Percentiles rank a stretch among this genome's conserved stretches.
Evolutionary conservation across 2,888 invertebrate species (phyloP).

Genomic region (Philonicus albiceps): DNA sequence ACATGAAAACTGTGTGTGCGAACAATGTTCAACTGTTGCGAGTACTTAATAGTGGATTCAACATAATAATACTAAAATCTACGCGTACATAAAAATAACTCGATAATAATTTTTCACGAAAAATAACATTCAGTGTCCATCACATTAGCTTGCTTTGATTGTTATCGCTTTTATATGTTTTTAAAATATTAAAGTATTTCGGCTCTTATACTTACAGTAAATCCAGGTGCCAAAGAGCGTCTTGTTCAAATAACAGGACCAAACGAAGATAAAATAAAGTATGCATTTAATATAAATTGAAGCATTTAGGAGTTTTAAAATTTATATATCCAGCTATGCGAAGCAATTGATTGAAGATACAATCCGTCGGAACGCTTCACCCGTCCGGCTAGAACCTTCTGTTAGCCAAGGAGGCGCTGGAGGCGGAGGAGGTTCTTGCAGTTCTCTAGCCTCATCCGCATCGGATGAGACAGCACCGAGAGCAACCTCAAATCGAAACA

Average conservation of each 20-base stretch:
- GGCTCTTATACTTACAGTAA: conserved; percentile 72
- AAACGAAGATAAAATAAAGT: conserved; percentile 92
- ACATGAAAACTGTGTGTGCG: neutral
- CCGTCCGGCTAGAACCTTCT: conserved; percentile 75
- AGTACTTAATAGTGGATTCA: neutral
- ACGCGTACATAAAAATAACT: neutral
- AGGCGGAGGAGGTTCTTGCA: conserved; percentile 75
- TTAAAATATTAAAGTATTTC: neutral
- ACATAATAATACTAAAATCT: neutral
- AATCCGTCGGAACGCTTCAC: conserved; percentile 93
- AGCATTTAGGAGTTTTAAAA: neutral
- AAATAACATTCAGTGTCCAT: conserved; percentile 1
- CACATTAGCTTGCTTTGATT: conserved; percentile 15
- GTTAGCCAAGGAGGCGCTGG: conserved; percentile 61
- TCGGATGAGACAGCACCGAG: conserved; percentile 64
- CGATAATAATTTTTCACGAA: neutral
- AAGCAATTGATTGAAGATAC: conserved; percentile 95
- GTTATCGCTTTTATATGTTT: neutral
- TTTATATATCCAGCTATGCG: conserved; percentile 74
- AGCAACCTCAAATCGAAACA: conserved; percentile 54
- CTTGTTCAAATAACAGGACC: conserved; percentile 95
- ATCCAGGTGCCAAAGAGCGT: conserved; percentile 92
- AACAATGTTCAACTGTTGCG: neutral
- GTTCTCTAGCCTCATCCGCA: conserved; percentile 80
- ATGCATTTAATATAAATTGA: conserved; percentile 47